Evolutionary conservation across 2,797 vertebrate species (phyloP), one percentile per base, ranked within the genome.

Genomic region (Sebastes vulpes): DNA sequence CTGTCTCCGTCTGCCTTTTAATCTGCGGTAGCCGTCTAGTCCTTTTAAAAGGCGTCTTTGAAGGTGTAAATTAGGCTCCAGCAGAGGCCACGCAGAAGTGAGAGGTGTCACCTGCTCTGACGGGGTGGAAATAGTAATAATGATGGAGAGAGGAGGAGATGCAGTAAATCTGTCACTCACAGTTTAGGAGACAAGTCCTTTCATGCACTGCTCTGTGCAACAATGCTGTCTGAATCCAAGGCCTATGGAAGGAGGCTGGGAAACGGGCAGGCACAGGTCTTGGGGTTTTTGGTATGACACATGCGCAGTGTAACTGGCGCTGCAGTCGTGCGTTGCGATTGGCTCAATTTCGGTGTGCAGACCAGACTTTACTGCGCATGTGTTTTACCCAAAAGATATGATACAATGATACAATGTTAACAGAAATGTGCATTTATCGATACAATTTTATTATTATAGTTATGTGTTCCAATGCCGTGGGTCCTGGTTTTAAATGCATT

Each of bases 51-150:
- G 2, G 2, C n/a, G 46, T 58, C 42, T 78, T 38, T 82, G 69
- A 79, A 79, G 74, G 52, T 81, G 65, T 68, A 81, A 88, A 85
- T 89, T 65, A n/a, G 61, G 35, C 14, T 26, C 8, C 52, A 63
- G 32, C 61, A 35, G 31, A 74, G 64, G 35, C 6, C 53, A 3
- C 8, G 3, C 5, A 14, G 68, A 76, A 84, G 75, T 38, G 61
- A 84, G 50, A 72, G 74, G 60, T 70, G 53, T 77, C 69, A 70
- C 68, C 63, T 65, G 57, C 67, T 80, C 79, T 75, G 28, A 60
- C n/a, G 35, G 38, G 59, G 18, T 72, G 53, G 54, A 77, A 74
- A 42, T 65, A 57, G n/a, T 48, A 6, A 26, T 60, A 20, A 66
- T 78, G 54, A 70, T 21, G n/a, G 28, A 68, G 28, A 58, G 60